Conservation (phyloP, 2,888 invertebrate genomes). For the Drosophila testacea region DNA sequence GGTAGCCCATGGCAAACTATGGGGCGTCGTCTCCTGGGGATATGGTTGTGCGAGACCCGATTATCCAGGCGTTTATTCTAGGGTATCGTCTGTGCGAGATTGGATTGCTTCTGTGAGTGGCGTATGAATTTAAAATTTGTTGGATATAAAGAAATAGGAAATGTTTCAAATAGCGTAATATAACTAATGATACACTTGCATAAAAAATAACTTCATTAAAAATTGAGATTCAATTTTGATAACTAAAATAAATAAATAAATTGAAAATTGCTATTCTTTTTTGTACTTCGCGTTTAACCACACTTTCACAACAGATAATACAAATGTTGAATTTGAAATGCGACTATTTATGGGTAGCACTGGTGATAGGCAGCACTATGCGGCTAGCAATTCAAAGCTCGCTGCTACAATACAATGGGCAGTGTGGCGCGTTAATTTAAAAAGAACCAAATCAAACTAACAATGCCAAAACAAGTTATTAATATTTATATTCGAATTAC, state of each 20-base stretch:
- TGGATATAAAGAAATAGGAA: background rate
- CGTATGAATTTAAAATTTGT: slow-evolving; percentile 19
- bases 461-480: too few relatives aligned
- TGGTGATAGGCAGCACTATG: background rate
- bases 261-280: too few relatives aligned
- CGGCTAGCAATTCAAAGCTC: background rate
- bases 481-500: too few relatives aligned
- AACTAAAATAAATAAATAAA: too few relatives aligned
- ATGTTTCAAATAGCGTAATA: too few relatives aligned
- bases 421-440: background rate
- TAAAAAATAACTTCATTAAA: too few relatives aligned
- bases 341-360: slow-evolving; percentile 5
- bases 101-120: slow-evolving; percentile 69
- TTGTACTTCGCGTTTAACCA: too few relatives aligned
- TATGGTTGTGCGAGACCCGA: slow-evolving; percentile 79
- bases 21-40: slow-evolving; percentile 84
- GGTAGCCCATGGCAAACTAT: slow-evolving; percentile 58
- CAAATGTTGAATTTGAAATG: background rate
- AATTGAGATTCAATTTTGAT: too few relatives aligned
- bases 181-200: too few relatives aligned
- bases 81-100: slow-evolving; percentile 73
- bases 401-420: background rate
- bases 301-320: background rate
- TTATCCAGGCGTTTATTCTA: slow-evolving; percentile 80
- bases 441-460: background rate